Conservation (phyloP, 2,113 vertebrate genomes). For the Excalfactoria chinensis region DNA sequence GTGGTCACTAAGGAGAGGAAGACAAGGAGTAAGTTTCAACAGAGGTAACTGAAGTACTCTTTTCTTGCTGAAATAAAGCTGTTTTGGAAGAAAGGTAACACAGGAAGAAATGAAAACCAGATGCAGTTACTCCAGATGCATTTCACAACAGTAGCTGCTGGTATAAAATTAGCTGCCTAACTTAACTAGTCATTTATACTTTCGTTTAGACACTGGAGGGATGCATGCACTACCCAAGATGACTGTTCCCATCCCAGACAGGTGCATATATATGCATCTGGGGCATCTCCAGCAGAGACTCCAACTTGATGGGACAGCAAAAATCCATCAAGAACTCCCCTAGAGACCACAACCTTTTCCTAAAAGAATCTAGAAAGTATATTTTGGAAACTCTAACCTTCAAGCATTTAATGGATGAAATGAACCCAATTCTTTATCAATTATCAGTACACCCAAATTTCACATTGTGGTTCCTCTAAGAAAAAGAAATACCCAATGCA, state of each 20-base stretch:
- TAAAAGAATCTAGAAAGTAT: background rate
- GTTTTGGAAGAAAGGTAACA: background rate
- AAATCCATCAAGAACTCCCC: background rate
- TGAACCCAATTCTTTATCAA: fast-evolving
- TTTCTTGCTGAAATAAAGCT: background rate
- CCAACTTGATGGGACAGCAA: background rate
- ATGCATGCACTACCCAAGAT: background rate
- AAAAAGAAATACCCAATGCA: background rate
- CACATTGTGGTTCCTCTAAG: background rate
- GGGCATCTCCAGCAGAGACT: background rate
- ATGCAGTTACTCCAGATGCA: background rate
- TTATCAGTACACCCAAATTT: background rate
- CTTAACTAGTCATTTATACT: background rate
- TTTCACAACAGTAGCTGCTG: background rate
- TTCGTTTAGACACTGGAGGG: background rate
- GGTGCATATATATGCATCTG: background rate
- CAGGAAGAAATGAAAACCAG: background rate
- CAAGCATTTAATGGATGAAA: background rate
- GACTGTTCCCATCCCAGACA: background rate
- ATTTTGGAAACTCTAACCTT: background rate
- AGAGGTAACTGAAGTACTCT: background rate
- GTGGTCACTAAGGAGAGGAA: background rate
- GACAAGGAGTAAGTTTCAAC: background rate
- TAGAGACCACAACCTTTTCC: background rate
- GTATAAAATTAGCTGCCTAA: background rate